These are phyloP conservation scores for Colletes latitarsis DNA, from an alignment of 1,140 invertebrate species.

Conservation along the genomic window DNA sequence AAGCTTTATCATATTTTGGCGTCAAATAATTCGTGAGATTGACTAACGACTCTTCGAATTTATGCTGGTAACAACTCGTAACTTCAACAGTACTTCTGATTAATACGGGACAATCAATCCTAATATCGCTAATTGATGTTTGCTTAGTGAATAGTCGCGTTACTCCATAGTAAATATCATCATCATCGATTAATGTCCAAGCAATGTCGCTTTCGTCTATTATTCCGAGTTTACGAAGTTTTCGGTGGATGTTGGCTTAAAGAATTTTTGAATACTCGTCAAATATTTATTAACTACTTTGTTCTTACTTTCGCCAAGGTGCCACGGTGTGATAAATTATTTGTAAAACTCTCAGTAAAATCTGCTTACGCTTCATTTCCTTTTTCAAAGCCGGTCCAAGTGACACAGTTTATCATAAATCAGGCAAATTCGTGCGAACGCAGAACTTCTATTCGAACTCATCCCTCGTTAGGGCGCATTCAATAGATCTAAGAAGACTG, in stretches of 20 bases:
- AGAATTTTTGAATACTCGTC: too few relatives aligned
- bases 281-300: too few relatives aligned
- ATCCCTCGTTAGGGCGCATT: slow-evolving; percentile 8
- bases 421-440: background rate
- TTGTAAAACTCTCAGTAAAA: too few relatives aligned
- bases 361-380: background rate
- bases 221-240: too few relatives aligned
- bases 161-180: background rate
- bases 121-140: background rate
- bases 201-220: background rate
- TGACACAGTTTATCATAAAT: background rate
- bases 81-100: background rate
- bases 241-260: too few relatives aligned
- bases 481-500: slow-evolving; percentile 3
- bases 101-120: background rate
- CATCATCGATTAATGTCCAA: background rate
- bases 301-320: too few relatives aligned
- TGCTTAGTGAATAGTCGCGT: background rate
- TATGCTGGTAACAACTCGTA: background rate
- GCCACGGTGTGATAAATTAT: too few relatives aligned
- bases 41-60: background rate
- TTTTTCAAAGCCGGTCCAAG: background rate
- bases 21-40: background rate
- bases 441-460: background rate
- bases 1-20: background rate